Evolutionary conservation across 2,797 vertebrate species (phyloP).

Genomic region (Chrosomus eos): DNA sequence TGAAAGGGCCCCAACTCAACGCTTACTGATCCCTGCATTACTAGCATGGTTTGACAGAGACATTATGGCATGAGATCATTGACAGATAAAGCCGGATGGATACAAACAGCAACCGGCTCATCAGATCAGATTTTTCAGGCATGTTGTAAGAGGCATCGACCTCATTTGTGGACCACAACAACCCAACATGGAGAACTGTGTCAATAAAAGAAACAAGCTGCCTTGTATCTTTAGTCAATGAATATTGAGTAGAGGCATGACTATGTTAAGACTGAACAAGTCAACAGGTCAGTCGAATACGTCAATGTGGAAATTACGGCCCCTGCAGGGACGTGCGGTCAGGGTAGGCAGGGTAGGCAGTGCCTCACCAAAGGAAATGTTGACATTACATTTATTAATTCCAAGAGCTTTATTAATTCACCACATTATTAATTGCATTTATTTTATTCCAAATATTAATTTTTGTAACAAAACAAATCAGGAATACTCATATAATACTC

Average conservation of each 20-base stretch:
- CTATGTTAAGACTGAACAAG: background rate
- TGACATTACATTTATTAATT: too few species aligned
- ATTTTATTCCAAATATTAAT: too few species aligned
- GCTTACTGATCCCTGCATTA: constrained; percentile 62
- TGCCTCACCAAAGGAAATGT: too few species aligned
- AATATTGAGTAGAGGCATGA: constrained; percentile 20
- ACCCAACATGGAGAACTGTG: constrained; percentile 32
- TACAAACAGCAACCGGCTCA: constrained; percentile 72
- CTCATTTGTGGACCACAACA: constrained; percentile 64
- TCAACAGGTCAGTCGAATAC: background rate
- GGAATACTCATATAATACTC: too few species aligned
- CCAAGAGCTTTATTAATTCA: too few species aligned
- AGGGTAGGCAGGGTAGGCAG: too few species aligned
- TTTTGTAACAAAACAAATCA: too few species aligned
- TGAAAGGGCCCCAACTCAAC: constrained; percentile 32
- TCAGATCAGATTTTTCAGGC: constrained; percentile 72
- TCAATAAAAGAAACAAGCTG: constrained; percentile 30
- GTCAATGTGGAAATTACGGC: background rate
- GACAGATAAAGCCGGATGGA: constrained; percentile 68
- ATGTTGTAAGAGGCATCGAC: constrained; percentile 62
- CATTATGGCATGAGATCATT: constrained; percentile 69
- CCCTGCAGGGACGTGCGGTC: background rate
- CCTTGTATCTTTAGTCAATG: background rate
- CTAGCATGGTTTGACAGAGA: constrained; percentile 62
- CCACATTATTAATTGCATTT: too few species aligned